phyloP scores from a whole-genome alignment of 2,113 vertebrate species.

The Henicopernis longicauda region DNA sequence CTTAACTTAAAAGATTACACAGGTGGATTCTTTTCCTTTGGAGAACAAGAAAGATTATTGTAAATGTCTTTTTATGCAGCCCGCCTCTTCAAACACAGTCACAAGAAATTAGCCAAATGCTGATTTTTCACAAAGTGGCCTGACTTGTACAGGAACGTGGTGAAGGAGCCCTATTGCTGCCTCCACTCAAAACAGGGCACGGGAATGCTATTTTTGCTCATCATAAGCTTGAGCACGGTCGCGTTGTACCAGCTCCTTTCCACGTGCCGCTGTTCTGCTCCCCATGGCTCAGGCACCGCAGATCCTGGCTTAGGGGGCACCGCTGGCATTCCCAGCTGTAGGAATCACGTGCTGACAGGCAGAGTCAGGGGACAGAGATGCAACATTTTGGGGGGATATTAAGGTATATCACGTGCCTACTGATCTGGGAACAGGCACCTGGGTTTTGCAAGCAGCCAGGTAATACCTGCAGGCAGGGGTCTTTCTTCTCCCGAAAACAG shows the following conservation, averaged over 20 bases:
- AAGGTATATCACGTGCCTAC: too few relatives aligned
- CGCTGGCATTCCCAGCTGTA: accelerated
- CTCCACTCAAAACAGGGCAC: neutral
- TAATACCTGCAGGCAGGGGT: neutral
- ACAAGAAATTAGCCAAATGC: neutral
- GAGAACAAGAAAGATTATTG: constrained; percentile 44
- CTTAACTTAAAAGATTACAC: constrained; percentile 50
- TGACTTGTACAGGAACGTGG: neutral
- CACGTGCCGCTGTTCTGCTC: neutral
- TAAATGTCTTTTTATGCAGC: neutral
- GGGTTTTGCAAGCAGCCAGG: neutral
- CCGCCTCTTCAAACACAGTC: constrained; percentile 8
- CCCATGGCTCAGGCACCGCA: accelerated
- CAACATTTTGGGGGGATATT: neutral
- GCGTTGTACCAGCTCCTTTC: neutral
- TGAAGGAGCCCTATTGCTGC: neutral
- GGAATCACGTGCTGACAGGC: accelerated
- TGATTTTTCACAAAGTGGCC: neutral
- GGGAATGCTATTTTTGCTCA: neutral
- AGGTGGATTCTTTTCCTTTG: constrained; percentile 44
- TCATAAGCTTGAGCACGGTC: accelerated
- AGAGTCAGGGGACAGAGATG: neutral
- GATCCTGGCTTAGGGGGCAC: neutral
- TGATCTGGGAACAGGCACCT: neutral
- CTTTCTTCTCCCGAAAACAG: neutral